Conservation (phyloP, 2,113 vertebrate genomes). For the Oreochromis tanganicae region DNA sequence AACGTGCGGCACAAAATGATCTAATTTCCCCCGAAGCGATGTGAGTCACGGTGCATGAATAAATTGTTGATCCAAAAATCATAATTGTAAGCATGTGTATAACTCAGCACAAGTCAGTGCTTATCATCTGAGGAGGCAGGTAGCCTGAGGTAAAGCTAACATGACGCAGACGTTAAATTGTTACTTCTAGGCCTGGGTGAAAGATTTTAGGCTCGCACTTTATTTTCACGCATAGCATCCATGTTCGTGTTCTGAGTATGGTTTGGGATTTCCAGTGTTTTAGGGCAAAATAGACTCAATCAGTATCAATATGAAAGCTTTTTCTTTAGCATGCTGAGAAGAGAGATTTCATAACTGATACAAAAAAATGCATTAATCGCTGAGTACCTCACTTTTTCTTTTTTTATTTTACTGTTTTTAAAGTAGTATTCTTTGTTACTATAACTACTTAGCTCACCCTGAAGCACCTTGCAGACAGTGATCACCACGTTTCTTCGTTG, state of each 20-base stretch:
- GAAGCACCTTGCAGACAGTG: background rate
- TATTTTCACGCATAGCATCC: background rate
- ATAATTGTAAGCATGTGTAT: background rate
- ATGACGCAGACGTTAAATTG: background rate
- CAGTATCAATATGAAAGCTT: background rate
- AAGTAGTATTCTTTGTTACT: background rate
- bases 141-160: background rate
- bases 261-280: background rate
- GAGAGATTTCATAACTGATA: background rate
- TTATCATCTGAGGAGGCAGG: background rate
- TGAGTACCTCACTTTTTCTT: background rate
- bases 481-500: background rate
- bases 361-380: background rate
- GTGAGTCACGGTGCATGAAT: slow-evolving; percentile 6
- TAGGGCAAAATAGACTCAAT: background rate
- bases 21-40: background rate
- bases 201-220: background rate
- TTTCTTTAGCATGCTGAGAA: background rate
- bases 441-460: background rate
- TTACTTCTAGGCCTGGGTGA: background rate
- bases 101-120: background rate
- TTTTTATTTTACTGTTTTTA: background rate
- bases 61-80: slow-evolving; percentile 1
- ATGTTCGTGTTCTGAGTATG: background rate
- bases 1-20: background rate